Evolutionary conservation across 2,797 vertebrate genomes (phyloP).

Genomic region (Sebastes variabilis): DNA sequence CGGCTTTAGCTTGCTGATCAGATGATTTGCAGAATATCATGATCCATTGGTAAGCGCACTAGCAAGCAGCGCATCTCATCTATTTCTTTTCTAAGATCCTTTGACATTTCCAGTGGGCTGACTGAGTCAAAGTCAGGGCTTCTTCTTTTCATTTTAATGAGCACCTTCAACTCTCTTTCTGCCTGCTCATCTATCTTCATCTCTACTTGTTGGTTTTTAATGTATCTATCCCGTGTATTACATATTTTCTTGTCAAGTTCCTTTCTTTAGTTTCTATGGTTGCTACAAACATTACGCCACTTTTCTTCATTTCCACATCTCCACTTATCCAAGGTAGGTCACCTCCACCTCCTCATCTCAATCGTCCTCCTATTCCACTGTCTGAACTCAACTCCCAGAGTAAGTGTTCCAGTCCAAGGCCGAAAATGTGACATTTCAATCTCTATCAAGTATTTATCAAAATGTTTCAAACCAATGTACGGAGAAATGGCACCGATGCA

Average conservation of each 20-base stretch:
- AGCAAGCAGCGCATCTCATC: constrained; percentile 11
- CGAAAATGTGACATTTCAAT: background rate
- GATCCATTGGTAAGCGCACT: background rate
- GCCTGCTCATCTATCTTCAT: constrained; percentile 6
- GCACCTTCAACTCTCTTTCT: constrained; percentile 12
- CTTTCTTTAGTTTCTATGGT: background rate
- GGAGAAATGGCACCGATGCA: background rate
- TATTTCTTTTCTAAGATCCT: constrained; percentile 15
- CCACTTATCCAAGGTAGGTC: background rate
- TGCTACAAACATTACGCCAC: background rate
- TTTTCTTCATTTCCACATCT: background rate
- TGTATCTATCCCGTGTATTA: background rate
- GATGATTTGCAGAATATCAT: constrained; percentile 3
- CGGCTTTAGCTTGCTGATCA: constrained; percentile 11
- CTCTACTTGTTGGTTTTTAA: background rate
- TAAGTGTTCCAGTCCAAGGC: background rate
- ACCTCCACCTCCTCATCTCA: background rate
- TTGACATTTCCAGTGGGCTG: constrained; percentile 40
- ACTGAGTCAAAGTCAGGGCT: constrained; percentile 12
- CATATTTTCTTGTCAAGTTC: background rate
- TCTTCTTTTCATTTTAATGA: constrained; percentile 29
- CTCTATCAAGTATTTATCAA: background rate
- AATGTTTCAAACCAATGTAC: background rate
- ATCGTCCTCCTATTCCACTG: background rate
- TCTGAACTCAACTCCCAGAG: background rate